Base-by-base conservation (phyloP, 2,797 vertebrate genomes). In the Schizopygopsis pylzovi region DNA sequence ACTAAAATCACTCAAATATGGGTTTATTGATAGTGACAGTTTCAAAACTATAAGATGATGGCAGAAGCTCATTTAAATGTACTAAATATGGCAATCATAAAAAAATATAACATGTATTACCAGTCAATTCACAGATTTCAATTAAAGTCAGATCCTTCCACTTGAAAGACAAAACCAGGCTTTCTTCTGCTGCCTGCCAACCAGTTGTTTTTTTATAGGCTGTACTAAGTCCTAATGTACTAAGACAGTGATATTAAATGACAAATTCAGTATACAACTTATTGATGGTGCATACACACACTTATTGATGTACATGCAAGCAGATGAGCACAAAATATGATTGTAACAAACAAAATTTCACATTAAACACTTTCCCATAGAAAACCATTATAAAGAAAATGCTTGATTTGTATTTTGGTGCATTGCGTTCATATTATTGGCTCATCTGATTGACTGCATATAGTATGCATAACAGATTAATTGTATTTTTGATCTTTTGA, bases 1-100 rank as follows among this genome's bases (percentile, higher is more conserved):
- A 79, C 75, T n/a, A 4, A 15, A 77, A 45, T 84, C 45, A 70
- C 49, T 70, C 12, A 81, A 54, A 81, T 81, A 49, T 37, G 10
- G 65, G 65, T 81, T 56, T 70, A 70, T 81, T 70, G 8, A 70
- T 22, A 49, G n/a, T 49, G 71, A 73, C 45, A 73, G 71, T 16
- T 73, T 73, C 45, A 49, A 73, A 41, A 41, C 67, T 22, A 18
- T 22, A 8, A 20, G 39, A 70, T 59, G 22, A 56, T 7, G 15
- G 15, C 13, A 65, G 28, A 67, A 47, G 43, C 25, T 72, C 10
- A 45, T 72, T 47, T 47, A 73, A 28, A 73, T 28, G 15, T 18
- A 11, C 68, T 20, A 28, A 28, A 54, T 56, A 22, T 56, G 20
- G 54, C 7, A 56, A 9, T 56, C 20, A 61, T 0, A 0, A 67